Conservation (phyloP, 2,797 vertebrate species). For the Mormyrops attenuatus region DNA sequence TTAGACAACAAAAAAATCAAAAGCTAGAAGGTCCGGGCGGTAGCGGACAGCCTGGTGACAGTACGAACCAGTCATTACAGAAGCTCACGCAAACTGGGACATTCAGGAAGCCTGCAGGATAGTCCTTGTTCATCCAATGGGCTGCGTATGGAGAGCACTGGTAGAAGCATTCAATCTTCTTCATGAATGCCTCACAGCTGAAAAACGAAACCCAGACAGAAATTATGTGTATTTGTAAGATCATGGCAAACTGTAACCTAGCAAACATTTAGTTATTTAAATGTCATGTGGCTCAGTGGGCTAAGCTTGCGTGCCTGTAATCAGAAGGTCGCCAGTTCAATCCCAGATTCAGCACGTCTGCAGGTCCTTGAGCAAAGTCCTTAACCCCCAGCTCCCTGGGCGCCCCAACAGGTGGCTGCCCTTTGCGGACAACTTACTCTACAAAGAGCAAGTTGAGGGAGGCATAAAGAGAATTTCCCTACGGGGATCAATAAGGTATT, state of each 20-base stretch:
- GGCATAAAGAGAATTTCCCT: too few species aligned
- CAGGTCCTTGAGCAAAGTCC: too few species aligned
- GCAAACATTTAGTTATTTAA: neutral
- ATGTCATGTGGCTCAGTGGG: neutral
- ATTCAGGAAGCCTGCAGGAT: conserved; percentile 39
- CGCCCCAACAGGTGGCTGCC: too few species aligned
- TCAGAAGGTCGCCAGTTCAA: too few species aligned
- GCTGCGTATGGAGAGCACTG: conserved; percentile 54
- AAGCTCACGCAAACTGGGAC: conserved; percentile 57
- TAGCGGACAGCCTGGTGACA: neutral
- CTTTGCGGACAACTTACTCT: too few species aligned
- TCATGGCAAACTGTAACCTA: neutral
- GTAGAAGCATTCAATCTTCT: conserved; percentile 63
- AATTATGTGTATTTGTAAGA: neutral
- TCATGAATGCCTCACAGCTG: conserved; percentile 61
- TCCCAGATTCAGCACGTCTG: too few species aligned
- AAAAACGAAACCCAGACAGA: conserved; percentile 4
- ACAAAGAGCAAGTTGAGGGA: too few species aligned
- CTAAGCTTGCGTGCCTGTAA: too few species aligned
- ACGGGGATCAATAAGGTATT: too few species aligned
- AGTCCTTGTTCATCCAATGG: conserved; percentile 47
- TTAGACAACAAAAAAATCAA: neutral
- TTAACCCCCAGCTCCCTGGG: too few species aligned
- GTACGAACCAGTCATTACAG: conserved; percentile 56
- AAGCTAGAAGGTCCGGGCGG: neutral